Conservation (phyloP, 1,140 invertebrate species). For the Theocolax elegans region DNA sequence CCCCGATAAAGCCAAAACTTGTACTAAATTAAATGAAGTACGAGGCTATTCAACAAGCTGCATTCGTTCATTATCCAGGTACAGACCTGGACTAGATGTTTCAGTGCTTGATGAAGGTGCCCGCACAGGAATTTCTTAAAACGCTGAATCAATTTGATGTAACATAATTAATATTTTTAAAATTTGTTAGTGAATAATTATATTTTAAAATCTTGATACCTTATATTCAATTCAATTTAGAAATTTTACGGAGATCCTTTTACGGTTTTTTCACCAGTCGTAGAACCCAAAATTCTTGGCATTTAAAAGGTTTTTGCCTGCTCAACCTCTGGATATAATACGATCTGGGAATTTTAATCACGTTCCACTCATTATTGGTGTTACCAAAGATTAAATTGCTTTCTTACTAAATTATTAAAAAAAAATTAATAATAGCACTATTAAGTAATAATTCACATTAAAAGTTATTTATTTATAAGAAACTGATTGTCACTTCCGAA, state of each 20-base stretch:
- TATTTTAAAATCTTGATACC: too few species aligned
- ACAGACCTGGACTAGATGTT: slow-evolving; percentile 68
- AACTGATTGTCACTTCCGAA: slow-evolving; percentile 58
- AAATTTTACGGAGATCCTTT: slow-evolving; percentile 71
- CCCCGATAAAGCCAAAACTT: slow-evolving; percentile 72
- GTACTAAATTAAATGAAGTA: slow-evolving; percentile 66
- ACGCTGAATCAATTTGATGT: slow-evolving; percentile 44
- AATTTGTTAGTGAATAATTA: neutral
- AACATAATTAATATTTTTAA: slow-evolving; percentile 37
- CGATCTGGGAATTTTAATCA: slow-evolving; percentile 70
- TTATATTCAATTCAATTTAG: slow-evolving; percentile 60
- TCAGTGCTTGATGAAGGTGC: slow-evolving; percentile 70
- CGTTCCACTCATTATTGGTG: slow-evolving; percentile 73
- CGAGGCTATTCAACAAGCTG: slow-evolving; percentile 74
- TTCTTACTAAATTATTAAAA: neutral
- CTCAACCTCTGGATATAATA: slow-evolving; percentile 69
- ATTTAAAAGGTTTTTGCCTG: slow-evolving; percentile 73
- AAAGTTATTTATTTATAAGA: slow-evolving; percentile 15
- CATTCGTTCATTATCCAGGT: slow-evolving; percentile 72
- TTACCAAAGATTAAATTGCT: slow-evolving; percentile 74
- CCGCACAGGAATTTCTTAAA: slow-evolving; percentile 37
- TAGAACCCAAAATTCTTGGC: slow-evolving; percentile 72
- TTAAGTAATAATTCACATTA: neutral
- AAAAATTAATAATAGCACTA: neutral
- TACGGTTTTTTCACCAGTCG: slow-evolving; percentile 72